Conservation (phyloP, 2,888 invertebrate species). For the Pristionchus exspectatus region DNA sequence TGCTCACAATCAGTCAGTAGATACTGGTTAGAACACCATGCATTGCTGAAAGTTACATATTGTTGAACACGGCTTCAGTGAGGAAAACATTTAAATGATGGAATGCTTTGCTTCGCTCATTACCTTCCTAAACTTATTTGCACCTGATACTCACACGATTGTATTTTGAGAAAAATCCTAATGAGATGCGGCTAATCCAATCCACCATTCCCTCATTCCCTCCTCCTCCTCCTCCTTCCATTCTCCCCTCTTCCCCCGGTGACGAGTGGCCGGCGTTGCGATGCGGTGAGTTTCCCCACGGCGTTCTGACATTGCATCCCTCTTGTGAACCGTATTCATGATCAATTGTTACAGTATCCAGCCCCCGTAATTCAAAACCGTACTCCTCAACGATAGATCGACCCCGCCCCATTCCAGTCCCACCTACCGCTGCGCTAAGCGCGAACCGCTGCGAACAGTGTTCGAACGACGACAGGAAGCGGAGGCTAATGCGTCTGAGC, state of each 20-base stretch:
- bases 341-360: not conserved
- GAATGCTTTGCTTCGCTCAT: too few relatives aligned
- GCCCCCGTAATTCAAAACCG: too few relatives aligned
- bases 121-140: too few relatives aligned
- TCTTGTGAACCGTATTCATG: not conserved
- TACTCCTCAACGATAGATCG: not conserved
- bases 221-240: not conserved
- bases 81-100: too few relatives aligned
- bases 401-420: not conserved
- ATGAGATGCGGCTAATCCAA: not conserved
- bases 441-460: not conserved
- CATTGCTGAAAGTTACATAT: too few relatives aligned
- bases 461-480: not conserved
- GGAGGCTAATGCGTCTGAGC: not conserved
- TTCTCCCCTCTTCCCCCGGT: not conserved
- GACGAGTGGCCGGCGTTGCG: not conserved
- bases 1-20: too few relatives aligned
- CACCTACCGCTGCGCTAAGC: not conserved
- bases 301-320: not conserved
- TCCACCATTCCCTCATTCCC: not conserved
- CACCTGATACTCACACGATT: too few relatives aligned
- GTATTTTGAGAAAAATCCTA: not conserved
- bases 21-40: too few relatives aligned
- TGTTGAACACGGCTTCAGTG: too few relatives aligned
- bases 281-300: not conserved